Evolutionary conservation across 2,888 invertebrate genomes (phyloP).

Genomic region (Glyphotaelius pellucidus): DNA sequence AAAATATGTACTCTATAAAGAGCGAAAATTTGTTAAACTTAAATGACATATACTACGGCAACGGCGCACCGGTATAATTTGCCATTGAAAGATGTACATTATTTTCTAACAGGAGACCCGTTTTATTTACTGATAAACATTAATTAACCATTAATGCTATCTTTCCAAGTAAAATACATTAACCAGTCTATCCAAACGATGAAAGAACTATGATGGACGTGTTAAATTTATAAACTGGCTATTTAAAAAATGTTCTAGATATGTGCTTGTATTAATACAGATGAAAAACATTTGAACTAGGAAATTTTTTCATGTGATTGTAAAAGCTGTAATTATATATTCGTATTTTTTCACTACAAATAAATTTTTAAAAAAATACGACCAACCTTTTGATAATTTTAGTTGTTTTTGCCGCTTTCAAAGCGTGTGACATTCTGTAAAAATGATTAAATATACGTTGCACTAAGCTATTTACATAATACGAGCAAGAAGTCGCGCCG

Average conservation of each 20-base stretch:
- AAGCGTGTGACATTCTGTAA: too few species aligned
- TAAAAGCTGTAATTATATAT: too few species aligned
- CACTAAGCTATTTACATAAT: too few species aligned
- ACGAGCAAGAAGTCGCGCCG: too few species aligned
- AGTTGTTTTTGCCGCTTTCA: too few species aligned
- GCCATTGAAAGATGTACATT: background rate
- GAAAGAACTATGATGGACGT: background rate
- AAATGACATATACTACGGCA: background rate
- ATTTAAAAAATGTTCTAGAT: background rate
- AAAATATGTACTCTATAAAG: too few species aligned
- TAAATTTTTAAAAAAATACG: too few species aligned
- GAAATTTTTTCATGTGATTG: too few species aligned
- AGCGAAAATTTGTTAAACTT: too few species aligned
- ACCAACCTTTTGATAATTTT: too few species aligned
- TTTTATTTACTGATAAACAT: conserved; percentile 12
- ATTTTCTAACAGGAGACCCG: background rate
- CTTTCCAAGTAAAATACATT: background rate
- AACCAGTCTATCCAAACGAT: background rate
- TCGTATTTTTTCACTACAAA: too few species aligned
- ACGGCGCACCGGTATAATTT: background rate
- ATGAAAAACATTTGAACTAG: background rate
- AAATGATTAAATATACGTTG: too few species aligned
- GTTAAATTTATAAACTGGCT: background rate
- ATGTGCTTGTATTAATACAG: background rate
- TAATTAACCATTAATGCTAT: conserved; percentile 9